Evolutionary conservation across 2,888 invertebrate genomes (phyloP).

Genomic region (Meiosimyza decipiens): DNA sequence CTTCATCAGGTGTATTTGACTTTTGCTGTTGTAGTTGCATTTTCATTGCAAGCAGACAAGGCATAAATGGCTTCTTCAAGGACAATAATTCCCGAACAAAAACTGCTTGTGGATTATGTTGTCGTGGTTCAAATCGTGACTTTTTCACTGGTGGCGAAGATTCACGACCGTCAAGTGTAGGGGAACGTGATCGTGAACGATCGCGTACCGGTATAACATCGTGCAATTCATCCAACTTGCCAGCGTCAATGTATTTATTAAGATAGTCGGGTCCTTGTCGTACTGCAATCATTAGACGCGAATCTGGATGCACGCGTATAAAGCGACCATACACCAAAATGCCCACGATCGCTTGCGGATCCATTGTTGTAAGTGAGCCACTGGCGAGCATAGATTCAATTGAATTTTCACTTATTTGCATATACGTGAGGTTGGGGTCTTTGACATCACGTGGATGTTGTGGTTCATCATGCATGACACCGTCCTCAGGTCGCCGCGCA

Average conservation of each 20-base stretch:
- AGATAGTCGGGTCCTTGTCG: constrained; percentile 81
- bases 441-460: constrained; percentile 69
- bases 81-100: constrained; percentile 59
- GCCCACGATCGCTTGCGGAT: constrained; percentile 83
- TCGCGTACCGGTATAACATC: constrained; percentile 81
- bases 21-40: constrained; percentile 55
- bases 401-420: constrained; percentile 77
- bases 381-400: constrained; percentile 73
- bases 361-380: constrained; percentile 79
- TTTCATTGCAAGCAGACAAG: constrained; percentile 59
- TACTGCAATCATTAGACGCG: constrained; percentile 80
- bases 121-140: constrained; percentile 61
- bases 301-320: constrained; percentile 81
- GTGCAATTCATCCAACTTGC: constrained; percentile 82
- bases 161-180: constrained; percentile 54
- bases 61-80: constrained; percentile 60
- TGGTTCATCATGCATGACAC: constrained; percentile 58
- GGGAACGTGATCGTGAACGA: constrained; percentile 58
- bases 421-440: constrained; percentile 71
- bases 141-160: constrained; percentile 61
- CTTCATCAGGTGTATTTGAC: constrained; percentile 35
- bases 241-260: constrained; percentile 81
- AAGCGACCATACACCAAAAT: constrained; percentile 87
- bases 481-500: constrained; percentile 71
- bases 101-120: constrained; percentile 64